Evolutionary conservation across 2,113 vertebrate species (phyloP).

Genomic region (Ellobius talpinus): DNA sequence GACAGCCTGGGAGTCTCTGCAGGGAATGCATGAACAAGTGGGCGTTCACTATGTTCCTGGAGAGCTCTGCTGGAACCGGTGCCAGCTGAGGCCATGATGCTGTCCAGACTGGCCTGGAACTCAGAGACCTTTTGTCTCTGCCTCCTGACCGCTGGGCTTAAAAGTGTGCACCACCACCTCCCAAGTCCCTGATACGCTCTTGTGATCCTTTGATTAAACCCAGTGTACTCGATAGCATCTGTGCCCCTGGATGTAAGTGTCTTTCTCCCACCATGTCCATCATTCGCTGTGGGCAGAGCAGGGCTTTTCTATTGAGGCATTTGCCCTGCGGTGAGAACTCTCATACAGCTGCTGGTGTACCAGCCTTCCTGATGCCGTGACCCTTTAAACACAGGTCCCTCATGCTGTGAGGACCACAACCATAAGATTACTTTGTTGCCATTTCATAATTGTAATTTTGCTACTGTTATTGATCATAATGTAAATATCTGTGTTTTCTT

Average conservation of each 20-base stretch:
- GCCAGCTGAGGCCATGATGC: not conserved
- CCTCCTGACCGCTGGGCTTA: not conserved
- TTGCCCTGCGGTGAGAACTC: not conserved
- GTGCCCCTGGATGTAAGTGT: not conserved
- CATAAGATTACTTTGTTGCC: not conserved
- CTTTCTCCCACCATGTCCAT: not conserved
- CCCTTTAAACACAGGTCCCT: not conserved
- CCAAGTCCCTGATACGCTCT: not conserved
- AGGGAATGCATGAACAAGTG: not conserved
- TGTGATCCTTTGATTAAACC: not conserved
- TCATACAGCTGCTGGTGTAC: not conserved
- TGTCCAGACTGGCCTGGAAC: not conserved
- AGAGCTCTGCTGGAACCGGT: not conserved
- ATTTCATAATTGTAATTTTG: not conserved
- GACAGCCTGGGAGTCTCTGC: not conserved
- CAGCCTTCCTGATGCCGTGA: not conserved
- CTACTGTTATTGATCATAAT: not conserved
- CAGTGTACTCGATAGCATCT: not conserved
- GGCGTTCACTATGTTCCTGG: not conserved
- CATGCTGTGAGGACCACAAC: not conserved
- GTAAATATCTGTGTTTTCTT: not conserved
- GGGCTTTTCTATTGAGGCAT: too few species aligned
- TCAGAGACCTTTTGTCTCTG: not conserved
- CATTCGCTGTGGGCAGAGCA: not conserved
- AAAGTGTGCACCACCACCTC: not conserved